Evolutionary conservation across 2,888 invertebrate species (phyloP).

Genomic region (Frankliniella fusca): DNA sequence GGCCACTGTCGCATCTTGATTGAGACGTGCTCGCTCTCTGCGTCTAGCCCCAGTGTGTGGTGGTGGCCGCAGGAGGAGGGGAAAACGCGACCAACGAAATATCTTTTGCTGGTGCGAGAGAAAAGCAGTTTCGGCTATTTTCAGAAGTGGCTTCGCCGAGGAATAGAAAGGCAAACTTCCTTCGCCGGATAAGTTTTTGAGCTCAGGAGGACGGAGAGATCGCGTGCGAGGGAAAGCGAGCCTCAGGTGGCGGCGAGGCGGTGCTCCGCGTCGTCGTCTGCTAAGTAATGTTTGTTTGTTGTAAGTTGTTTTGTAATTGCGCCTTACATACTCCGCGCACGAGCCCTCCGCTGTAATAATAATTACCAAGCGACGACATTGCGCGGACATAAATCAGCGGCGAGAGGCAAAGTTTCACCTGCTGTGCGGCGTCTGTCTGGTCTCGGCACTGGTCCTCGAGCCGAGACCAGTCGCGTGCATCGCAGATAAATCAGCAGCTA

Average conservation of each 20-base stretch:
- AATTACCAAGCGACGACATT: not conserved
- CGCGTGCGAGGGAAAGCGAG: no score
- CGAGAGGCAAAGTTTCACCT: not conserved
- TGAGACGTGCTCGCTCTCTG: not conserved
- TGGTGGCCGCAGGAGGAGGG: no score
- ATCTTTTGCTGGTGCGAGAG: not conserved
- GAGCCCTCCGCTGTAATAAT: not conserved
- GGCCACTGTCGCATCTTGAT: not conserved
- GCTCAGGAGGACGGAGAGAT: no score
- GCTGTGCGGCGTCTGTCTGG: not conserved
- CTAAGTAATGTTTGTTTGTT: slow-evolving; percentile 7
- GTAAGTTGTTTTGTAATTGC: slow-evolving; percentile 19
- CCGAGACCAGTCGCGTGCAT: not conserved
- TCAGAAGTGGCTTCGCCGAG: no score
- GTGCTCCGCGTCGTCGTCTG: not conserved
- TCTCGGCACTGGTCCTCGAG: not conserved
- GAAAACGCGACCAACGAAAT: not conserved
- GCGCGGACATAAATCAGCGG: not conserved
- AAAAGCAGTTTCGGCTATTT: no score
- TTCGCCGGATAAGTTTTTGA: no score
- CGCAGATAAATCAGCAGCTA: not conserved
- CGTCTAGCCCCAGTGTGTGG: no score
- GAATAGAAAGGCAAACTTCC: no score
- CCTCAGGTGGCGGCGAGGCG: not conserved
- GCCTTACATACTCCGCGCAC: not conserved